These are phyloP conservation scores for Mus caroli DNA, from an alignment of 2,797 vertebrate species.

Conservation along the genomic window DNA sequence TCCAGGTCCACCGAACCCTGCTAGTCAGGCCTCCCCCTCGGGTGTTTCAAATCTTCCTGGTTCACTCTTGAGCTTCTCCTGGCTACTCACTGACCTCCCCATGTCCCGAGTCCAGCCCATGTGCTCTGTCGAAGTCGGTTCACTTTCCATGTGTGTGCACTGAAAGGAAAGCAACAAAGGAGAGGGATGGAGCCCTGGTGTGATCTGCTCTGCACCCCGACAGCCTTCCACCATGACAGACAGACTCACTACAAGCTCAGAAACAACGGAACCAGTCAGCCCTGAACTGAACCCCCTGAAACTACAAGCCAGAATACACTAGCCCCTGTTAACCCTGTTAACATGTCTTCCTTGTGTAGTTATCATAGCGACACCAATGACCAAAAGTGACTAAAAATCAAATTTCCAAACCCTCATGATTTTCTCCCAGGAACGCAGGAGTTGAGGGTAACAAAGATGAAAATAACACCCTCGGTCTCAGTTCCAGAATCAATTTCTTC, in stretches of 20 bases:
- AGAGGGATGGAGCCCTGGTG: accelerated
- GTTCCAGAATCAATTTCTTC: not conserved
- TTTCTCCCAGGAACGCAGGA: not conserved
- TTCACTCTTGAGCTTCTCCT: not conserved
- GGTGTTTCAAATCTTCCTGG: not conserved
- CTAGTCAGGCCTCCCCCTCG: no score
- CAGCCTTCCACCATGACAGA: no score
- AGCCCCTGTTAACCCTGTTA: no score
- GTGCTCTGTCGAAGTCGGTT: no score
- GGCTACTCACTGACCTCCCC: not conserved
- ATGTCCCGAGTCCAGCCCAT: no score
- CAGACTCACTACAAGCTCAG: not conserved
- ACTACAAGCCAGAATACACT: not conserved
- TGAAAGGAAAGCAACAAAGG: not conserved
- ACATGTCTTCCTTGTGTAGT: accelerated
- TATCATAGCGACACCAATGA: not conserved
- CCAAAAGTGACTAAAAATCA: not conserved
- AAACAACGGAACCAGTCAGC: not conserved
- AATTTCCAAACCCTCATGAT: not conserved
- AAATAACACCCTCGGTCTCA: not conserved
- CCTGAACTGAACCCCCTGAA: not conserved
- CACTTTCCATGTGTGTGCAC: no score
- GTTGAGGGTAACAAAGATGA: not conserved
- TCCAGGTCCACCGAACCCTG: not conserved
- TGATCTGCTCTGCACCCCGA: not conserved